Evolutionary conservation across 2,888 invertebrate genomes (phyloP).

Genomic region (Mythimna pallens): DNA sequence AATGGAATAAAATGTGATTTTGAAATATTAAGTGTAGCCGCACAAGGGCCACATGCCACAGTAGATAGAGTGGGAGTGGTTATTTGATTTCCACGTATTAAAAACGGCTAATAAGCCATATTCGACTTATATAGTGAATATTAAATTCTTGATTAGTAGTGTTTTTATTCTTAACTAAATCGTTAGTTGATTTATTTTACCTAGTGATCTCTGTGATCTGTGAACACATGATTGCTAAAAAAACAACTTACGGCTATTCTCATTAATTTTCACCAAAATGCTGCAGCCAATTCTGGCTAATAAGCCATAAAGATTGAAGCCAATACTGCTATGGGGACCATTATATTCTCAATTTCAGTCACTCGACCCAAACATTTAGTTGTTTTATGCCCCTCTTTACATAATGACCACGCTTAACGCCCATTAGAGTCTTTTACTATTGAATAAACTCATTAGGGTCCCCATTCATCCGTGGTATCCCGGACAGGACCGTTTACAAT

Average conservation of each 20-base stretch:
- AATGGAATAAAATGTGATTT: too few species aligned
- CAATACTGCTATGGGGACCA: constrained; percentile 46
- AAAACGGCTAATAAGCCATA: too few species aligned
- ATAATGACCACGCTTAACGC: constrained; percentile 61
- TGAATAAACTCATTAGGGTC: constrained; percentile 65
- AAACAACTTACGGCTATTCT: constrained; percentile 7
- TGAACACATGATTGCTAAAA: not conserved
- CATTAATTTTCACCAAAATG: not conserved
- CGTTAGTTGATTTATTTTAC: too few species aligned
- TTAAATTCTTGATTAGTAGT: too few species aligned
- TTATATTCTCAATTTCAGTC: constrained; percentile 58
- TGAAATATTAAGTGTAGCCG: too few species aligned
- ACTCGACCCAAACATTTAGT: constrained; percentile 49
- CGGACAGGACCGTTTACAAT: constrained; percentile 52
- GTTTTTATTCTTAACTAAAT: too few species aligned
- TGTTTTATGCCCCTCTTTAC: constrained; percentile 59
- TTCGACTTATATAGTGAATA: too few species aligned
- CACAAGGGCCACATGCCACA: too few species aligned
- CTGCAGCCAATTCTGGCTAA: constrained; percentile 31
- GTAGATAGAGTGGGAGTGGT: too few species aligned
- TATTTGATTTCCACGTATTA: too few species aligned
- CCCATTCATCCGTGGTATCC: constrained; percentile 48
- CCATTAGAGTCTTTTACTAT: constrained; percentile 61
- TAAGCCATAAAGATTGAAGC: constrained; percentile 44
- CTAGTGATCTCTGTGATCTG: too few species aligned